Conservation (phyloP, 2,888 invertebrate species). For the Allygus modestus region DNA sequence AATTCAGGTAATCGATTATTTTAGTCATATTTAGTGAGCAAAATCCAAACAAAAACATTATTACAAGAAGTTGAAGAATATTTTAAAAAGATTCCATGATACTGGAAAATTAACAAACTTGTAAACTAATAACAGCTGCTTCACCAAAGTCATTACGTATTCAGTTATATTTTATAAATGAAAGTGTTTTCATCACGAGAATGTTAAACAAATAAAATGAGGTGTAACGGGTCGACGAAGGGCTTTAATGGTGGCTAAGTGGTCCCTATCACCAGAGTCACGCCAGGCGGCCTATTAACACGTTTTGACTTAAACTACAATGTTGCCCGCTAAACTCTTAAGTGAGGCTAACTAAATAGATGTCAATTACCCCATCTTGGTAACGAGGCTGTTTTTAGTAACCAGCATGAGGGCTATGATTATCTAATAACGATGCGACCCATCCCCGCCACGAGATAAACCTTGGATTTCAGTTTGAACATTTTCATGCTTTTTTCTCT, state of each 20-base stretch:
- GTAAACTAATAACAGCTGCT: too few species aligned
- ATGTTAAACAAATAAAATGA: slow-evolving; percentile 11
- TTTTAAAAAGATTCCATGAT: too few species aligned
- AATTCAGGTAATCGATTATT: too few species aligned
- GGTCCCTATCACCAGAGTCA: background rate
- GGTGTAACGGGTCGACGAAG: background rate
- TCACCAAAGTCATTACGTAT: too few species aligned
- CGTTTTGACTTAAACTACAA: slow-evolving; percentile 13
- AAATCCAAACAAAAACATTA: too few species aligned
- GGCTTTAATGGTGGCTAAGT: background rate
- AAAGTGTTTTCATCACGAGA: too few species aligned
- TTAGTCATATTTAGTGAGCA: too few species aligned
- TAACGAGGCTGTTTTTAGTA: slow-evolving; percentile 5
- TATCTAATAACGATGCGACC: background rate
- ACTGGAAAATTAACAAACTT: too few species aligned
- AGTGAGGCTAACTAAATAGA: background rate
- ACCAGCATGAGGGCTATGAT: background rate
- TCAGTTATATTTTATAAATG: too few species aligned
- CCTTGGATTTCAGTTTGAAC: too few species aligned
- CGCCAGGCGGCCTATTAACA: background rate
- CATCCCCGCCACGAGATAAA: background rate
- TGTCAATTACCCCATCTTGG: slow-evolving; percentile 7
- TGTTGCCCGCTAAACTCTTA: slow-evolving; percentile 14
- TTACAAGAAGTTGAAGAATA: too few species aligned
- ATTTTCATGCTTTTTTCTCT: too few species aligned